Base-by-base conservation (phyloP, 2,113 vertebrate genomes). In the Columbina picui region DNA sequence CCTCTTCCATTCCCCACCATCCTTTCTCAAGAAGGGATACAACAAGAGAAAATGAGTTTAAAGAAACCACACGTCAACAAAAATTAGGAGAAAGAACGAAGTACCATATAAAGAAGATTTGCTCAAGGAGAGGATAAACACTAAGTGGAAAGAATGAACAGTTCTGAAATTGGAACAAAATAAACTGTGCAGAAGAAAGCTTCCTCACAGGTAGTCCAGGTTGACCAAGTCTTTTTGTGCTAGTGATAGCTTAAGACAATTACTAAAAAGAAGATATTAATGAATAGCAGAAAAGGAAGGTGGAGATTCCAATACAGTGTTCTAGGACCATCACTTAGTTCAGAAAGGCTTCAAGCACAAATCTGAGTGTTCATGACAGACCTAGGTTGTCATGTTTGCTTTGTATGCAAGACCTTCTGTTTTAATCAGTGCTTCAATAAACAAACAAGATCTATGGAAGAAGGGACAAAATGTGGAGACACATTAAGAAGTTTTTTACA, bases 1-100 rank as follows among this genome's bases (percentile, higher is more conserved):
- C 47, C 81, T 49, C 16, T 36, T 20, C 32, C 21, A 19, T 9
- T 32, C 2, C 4, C 6, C 3, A 2, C 4, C 2, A 34, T 7
- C 14, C 6, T 3, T n/a, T 52, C 23, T 61, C 26, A 71, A 67
- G 18, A 92, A 61, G 8, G 10, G 6, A 64, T 22, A 64, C 10
- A 87, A 36, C 2, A 63, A 10, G n/a, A 89, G 11, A 78, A 67
- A 95, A 76, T 3, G 9, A 75, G 29, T 34, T 71, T 39, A 55
- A 78, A 80, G 32, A 56, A 89, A 45, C 3, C 15, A 81, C 16
- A 34, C 1, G 41, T 15, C 7, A 41, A 59, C 14, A 82, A 81
- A 67, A 91, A 23, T 27, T 70, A 67, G 27, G 12, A 65, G 5
- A 76, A 8, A 45, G 9, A 63, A 87, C 22, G 23, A 90, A 84